A percentile compares a stretch with the other conserved stretches of the same genome.
These are phyloP conservation scores for Phragmatobia fuliginosa DNA, from an alignment of 2,888 invertebrate species.

Conservation along the genomic window DNA sequence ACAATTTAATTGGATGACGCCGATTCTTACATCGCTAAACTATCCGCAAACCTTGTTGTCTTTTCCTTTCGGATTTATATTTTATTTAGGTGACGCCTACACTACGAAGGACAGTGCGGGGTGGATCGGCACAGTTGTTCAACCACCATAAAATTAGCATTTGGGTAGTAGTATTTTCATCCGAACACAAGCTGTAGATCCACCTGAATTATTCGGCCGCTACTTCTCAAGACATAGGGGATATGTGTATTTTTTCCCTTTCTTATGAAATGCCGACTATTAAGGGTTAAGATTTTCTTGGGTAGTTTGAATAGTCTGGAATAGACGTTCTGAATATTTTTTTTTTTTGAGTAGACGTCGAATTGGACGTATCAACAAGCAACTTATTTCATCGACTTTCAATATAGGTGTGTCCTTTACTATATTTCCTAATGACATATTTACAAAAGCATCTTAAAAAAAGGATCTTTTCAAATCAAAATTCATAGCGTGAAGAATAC, in stretches of 20 bases:
- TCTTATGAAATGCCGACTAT: conserved; percentile 17
- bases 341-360: not conserved
- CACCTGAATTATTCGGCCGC: conserved; percentile 83
- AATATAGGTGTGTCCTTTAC: too few relatives aligned
- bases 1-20: conserved; percentile 48
- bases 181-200: conserved; percentile 73
- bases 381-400: too few relatives aligned
- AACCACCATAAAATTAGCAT: conserved; percentile 87
- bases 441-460: not conserved
- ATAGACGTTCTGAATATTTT: conserved; percentile 2
- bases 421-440: too few relatives aligned
- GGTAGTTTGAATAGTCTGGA: conserved; percentile 11
- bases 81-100: conserved; percentile 83
- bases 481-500: not conserved
- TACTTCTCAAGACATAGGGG: conserved; percentile 68
- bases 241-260: conserved; percentile 52
- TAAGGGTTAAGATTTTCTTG: conserved; percentile 16
- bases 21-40: conserved; percentile 43
- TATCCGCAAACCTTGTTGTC: conserved; percentile 64
- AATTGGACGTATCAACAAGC: too few relatives aligned
- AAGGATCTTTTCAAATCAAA: not conserved
- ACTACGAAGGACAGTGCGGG: conserved; percentile 79
- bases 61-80: conserved; percentile 69
- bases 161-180: conserved; percentile 83
- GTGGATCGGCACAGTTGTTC: conserved; percentile 83